Evolutionary conservation across 2,888 invertebrate genomes (phyloP), one percentile per base, ranked within the genome.

Genomic region (Deilephila elpenor): DNA sequence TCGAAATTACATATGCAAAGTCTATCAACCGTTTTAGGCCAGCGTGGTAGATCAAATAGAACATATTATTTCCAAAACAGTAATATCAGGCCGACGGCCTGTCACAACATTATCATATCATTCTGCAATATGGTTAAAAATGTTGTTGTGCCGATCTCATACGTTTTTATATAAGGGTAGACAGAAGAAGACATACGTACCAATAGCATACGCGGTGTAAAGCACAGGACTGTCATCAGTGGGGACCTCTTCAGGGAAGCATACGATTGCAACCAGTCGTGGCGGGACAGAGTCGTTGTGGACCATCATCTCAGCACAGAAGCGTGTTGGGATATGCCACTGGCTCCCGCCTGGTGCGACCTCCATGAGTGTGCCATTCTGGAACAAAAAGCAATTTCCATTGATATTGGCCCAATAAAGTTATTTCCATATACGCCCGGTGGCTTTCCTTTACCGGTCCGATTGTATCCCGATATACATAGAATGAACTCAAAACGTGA

Each of bases 301-400:
- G 70, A 82, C 77, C 83, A 83, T 85, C 88, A 92, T 90, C 37
- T 94, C 94, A 60, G 91, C 82, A 77, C 94, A 94, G 81, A 84
- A 93, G 3, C 64, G 73, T 1, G 79, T 79, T 0, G 91, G 83
- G 0, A 72, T 56, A 76, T 92, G 90, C 90, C 88, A 91, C 74
- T 88, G 89, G 2, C 78, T 78, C 0, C 83, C 84, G 0, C 83
- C 85, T 0, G 75, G 5, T 0, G 87, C 78, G 25, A 90, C 80
- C 78, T 93, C 91, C 64, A 87, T 83, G 3, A 94, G 80, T 0
- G 90, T 91, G 1, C 91, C 94, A 78, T 94, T 90, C 94, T 94
- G 82, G 1, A 88, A 89, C 59, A 76, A 79, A 70, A 25, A n/a
- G 1, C 29, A 25, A 19, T 7, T 5, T 59, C 1, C 20, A 25